phyloP scores from a whole-genome alignment of 2,797 vertebrate genomes.

The Hoplostethus mediterraneus region DNA sequence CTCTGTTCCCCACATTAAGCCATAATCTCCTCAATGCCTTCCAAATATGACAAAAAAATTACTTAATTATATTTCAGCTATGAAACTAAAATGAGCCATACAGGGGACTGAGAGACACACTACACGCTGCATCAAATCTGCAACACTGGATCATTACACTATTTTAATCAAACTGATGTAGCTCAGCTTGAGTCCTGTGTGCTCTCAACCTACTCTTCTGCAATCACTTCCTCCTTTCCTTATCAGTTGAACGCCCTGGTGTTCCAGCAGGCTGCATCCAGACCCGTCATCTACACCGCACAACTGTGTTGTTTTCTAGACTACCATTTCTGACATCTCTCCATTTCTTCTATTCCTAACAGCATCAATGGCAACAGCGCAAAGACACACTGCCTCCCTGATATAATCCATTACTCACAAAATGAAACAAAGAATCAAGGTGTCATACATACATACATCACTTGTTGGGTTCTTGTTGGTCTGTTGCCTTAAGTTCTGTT shows the following conservation, averaged over 20 bases:
- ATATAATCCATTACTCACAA: slow-evolving; percentile 14
- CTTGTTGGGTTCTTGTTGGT: slow-evolving; percentile 1
- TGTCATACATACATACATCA: neutral
- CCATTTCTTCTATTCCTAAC: slow-evolving; percentile 11
- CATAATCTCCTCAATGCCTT: slow-evolving; percentile 44
- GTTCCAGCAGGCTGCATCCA: slow-evolving; percentile 21
- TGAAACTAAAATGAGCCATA: slow-evolving; percentile 47
- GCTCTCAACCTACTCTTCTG: slow-evolving; percentile 31
- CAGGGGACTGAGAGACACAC: slow-evolving; percentile 27
- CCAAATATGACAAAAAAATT: slow-evolving; percentile 55
- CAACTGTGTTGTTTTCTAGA: slow-evolving; percentile 4
- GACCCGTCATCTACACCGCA: slow-evolving; percentile 8
- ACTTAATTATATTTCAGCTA: slow-evolving; percentile 54
- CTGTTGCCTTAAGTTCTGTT: neutral
- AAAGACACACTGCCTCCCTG: neutral
- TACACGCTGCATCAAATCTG: slow-evolving; percentile 25
- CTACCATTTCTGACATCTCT: neutral
- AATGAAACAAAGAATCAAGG: slow-evolving; percentile 12
- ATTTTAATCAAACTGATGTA: slow-evolving; percentile 50
- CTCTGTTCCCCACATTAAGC: slow-evolving; percentile 47
- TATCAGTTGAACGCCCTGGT: slow-evolving; percentile 11
- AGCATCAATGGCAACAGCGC: slow-evolving; percentile 28
- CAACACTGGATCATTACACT: slow-evolving; percentile 20
- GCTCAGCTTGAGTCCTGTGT: slow-evolving; percentile 25
- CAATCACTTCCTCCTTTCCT: slow-evolving; percentile 17